Conservation (phyloP, 92 coral and sea anemone species). For the Anthopleura xanthogrammica region DNA sequence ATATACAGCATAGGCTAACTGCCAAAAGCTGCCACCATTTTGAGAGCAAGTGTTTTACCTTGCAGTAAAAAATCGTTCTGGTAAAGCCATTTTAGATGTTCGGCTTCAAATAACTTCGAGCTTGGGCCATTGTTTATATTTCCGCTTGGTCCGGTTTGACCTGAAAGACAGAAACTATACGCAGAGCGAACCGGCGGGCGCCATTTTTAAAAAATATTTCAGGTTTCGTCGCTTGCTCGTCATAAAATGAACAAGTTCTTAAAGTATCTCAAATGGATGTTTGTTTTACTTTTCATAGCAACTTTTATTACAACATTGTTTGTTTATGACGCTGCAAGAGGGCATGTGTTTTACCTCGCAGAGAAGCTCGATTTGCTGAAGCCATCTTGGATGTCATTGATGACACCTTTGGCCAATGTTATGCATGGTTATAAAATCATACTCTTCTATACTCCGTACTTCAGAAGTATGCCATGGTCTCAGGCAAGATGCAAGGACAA, state of each 20-base stretch:
- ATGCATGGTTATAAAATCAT: constrained; percentile 6
- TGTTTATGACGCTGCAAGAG: background rate
- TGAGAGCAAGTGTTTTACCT: too few relatives aligned
- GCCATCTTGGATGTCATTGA: constrained; percentile 8
- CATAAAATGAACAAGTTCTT: background rate
- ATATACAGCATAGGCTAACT: too few relatives aligned
- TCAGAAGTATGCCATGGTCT: constrained; percentile 32
- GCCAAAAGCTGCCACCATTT: too few relatives aligned
- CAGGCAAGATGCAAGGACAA: background rate
- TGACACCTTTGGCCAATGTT: constrained; percentile 14
- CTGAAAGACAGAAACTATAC: too few relatives aligned
- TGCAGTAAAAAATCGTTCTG: too few relatives aligned
- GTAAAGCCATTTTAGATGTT: too few relatives aligned
- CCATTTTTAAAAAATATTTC: too few relatives aligned
- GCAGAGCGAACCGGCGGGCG: too few relatives aligned
- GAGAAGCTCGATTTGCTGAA: background rate
- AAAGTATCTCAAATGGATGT: background rate
- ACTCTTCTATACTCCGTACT: constrained; percentile 28
- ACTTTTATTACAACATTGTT: background rate
- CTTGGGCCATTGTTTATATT: too few relatives aligned
- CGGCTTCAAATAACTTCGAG: too few relatives aligned
- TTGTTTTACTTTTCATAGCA: background rate
- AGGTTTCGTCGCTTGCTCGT: too few relatives aligned
- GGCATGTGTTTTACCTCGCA: background rate
- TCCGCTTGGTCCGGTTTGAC: too few relatives aligned